A percentile compares a stretch with the other conserved stretches of the same genome.
Evolutionary conservation across 2,113 vertebrate species (phyloP).

Genomic region (Siphamia tubifer): DNA sequence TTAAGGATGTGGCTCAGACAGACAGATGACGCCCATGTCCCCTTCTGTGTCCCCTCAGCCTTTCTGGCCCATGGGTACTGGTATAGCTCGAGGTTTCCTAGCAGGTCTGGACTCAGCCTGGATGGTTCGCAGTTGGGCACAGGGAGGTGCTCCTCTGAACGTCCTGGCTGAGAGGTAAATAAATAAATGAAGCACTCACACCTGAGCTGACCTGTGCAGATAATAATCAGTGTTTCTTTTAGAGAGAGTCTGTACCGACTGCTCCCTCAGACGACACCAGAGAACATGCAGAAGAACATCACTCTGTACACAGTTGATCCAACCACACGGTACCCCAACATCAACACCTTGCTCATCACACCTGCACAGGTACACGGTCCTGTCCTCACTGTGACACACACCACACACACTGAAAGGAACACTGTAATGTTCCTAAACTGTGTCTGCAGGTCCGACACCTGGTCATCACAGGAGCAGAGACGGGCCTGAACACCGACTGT

Average conservation of each 20-base stretch:
- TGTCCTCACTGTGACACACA: neutral
- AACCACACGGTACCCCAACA: slow-evolving; percentile 88
- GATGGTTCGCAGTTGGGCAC: slow-evolving; percentile 94
- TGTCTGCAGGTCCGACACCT: slow-evolving; percentile 88
- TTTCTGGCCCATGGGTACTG: slow-evolving; percentile 98
- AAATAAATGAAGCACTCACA: neutral
- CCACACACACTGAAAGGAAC: neutral
- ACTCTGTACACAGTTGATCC: slow-evolving; percentile 92
- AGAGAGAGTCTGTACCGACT: slow-evolving; percentile 95
- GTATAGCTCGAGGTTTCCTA: slow-evolving; percentile 94
- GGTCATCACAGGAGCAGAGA: slow-evolving; percentile 87
- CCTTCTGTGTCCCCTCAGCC: slow-evolving; percentile 77
- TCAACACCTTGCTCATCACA: slow-evolving; percentile 82
- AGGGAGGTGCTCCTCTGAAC: slow-evolving; percentile 84
- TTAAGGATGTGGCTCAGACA: neutral
- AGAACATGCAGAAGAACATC: slow-evolving; percentile 96
- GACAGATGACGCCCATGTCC: neutral
- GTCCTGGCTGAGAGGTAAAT: slow-evolving; percentile 90
- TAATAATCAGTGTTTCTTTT: neutral
- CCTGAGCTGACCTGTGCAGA: neutral
- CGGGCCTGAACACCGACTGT: slow-evolving; percentile 73
- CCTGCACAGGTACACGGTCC: slow-evolving; percentile 85
- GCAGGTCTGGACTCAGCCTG: slow-evolving; percentile 95
- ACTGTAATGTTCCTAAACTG: neutral
- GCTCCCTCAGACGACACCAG: slow-evolving; percentile 94